These are phyloP conservation scores for Syncerus caffer DNA, from an alignment of 2,797 vertebrate species.

Conservation along the genomic window DNA sequence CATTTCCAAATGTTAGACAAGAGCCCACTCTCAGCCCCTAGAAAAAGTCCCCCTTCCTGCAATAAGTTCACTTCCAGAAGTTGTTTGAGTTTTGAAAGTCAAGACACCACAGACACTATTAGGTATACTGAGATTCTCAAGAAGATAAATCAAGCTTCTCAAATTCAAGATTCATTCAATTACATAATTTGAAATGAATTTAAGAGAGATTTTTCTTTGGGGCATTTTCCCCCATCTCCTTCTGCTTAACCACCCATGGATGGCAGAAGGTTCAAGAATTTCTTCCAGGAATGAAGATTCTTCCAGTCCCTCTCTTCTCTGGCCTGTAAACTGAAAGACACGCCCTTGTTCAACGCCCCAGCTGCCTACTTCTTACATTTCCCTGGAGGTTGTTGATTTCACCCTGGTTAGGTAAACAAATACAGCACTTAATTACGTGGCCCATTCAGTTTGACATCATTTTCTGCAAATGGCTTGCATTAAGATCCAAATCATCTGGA, in stretches of 20 bases:
- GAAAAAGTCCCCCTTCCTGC: neutral
- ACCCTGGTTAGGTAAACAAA: conserved; percentile 23
- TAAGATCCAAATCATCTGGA: conserved; percentile 60
- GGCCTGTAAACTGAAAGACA: neutral
- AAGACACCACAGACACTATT: neutral
- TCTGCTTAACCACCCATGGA: neutral
- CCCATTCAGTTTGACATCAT: conserved; percentile 31
- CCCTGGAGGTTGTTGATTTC: conserved; percentile 6
- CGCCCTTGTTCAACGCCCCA: neutral
- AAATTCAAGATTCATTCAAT: neutral
- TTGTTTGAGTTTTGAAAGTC: neutral
- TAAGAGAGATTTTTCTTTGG: neutral
- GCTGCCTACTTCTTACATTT: neutral
- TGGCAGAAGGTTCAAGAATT: conserved; percentile 9
- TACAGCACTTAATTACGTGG: neutral
- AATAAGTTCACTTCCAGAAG: neutral
- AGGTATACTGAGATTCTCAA: neutral
- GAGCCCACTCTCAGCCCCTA: neutral
- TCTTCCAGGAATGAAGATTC: neutral
- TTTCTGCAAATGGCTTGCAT: conserved; percentile 51
- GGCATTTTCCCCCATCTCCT: neutral
- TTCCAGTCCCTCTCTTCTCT: neutral
- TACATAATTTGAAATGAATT: neutral
- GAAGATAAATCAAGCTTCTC: neutral
- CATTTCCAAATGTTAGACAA: neutral